A percentile compares a stretch with the other conserved stretches of the same genome.
Conservation (phyloP, 2,113 vertebrate genomes). For the Mugil cephalus region DNA sequence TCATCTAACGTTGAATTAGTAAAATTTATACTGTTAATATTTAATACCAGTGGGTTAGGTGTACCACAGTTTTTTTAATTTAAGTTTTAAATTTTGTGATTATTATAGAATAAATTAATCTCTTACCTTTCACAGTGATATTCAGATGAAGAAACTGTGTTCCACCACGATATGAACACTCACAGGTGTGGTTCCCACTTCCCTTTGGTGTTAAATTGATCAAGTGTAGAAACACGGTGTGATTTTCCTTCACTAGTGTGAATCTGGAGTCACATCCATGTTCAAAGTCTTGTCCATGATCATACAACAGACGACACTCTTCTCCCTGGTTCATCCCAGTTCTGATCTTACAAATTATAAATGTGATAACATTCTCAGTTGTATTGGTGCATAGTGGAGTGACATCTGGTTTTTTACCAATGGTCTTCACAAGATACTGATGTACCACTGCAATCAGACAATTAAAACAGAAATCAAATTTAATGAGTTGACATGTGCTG, state of each 20-base stretch:
- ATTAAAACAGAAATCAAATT: too few species aligned
- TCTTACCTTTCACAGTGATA: conserved; percentile 14
- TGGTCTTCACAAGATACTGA: conserved; percentile 24
- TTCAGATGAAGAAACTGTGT: background rate
- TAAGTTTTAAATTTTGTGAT: too few species aligned
- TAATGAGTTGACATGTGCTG: too few species aligned
- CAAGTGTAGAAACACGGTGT: conserved; percentile 17
- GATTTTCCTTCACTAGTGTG: background rate
- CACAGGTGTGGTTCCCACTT: conserved; percentile 10
- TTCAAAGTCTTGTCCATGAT: background rate
- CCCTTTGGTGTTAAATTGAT: background rate
- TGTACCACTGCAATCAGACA: too few species aligned
- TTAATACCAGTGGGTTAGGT: too few species aligned
- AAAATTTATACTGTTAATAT: too few species aligned
- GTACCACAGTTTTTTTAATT: too few species aligned
- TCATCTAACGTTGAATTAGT: too few species aligned
- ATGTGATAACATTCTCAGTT: rapidly evolving
- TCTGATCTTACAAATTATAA: background rate
- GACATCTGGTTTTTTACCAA: background rate
- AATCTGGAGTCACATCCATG: conserved; percentile 34
- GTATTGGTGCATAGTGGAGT: conserved; percentile 14
- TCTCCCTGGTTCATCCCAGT: background rate
- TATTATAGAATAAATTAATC: too few species aligned
- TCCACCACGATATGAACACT: background rate
- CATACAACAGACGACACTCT: background rate